Conservation (phyloP, 1,140 invertebrate genomes). For the Phenacoccus solenopsis region DNA sequence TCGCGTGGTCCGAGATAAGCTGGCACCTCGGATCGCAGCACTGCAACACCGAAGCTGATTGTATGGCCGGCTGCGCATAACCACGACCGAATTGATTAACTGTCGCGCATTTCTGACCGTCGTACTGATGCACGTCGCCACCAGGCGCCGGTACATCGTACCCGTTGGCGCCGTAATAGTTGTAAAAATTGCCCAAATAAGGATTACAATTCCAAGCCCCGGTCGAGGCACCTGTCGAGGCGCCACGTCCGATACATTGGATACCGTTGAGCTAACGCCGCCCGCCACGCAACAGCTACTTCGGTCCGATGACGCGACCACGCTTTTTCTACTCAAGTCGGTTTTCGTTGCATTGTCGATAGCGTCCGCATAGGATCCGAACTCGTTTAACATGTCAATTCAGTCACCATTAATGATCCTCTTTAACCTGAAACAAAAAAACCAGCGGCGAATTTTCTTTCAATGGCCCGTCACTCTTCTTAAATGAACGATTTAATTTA, state of each 20-base stretch:
- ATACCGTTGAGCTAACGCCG: no score
- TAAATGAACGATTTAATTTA: no score
- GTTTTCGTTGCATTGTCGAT: not conserved
- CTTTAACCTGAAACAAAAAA: not conserved
- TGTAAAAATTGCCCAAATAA: conserved; percentile 5
- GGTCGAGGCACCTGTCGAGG: not conserved
- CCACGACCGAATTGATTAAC: not conserved
- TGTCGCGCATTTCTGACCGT: not conserved
- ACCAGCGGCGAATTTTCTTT: not conserved
- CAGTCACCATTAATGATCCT: not conserved
- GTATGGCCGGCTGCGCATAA: not conserved
- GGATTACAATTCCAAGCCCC: not conserved
- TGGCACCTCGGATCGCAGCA: conserved; percentile 4
- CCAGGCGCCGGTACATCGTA: not conserved
- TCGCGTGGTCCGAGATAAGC: not conserved
- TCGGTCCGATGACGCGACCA: not conserved
- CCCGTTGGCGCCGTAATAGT: not conserved
- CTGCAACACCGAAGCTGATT: not conserved
- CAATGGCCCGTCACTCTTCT: no score
- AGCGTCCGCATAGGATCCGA: not conserved
- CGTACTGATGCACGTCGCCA: not conserved
- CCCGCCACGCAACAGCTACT: not conserved
- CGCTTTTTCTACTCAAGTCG: not conserved
- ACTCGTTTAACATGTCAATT: conserved; percentile 14
- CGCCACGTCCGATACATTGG: not conserved